Evolutionary conservation across 2,888 invertebrate genomes (phyloP).

Genomic region (Drosophila yooni): DNA sequence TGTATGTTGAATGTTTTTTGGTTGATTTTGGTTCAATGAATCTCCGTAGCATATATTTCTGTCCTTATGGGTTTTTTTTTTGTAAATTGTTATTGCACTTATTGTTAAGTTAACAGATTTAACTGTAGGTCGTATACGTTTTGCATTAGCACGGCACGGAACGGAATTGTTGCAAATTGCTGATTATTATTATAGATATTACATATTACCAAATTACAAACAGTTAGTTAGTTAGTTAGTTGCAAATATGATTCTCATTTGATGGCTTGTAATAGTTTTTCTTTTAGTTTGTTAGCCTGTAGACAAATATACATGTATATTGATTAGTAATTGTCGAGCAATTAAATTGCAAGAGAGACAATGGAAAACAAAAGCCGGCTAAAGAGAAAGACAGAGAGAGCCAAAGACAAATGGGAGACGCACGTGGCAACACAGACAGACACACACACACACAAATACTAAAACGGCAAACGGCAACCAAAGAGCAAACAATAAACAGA

Average conservation of each 20-base stretch:
- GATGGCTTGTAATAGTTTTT: slow-evolving; percentile 2
- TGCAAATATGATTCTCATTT: slow-evolving; percentile 4
- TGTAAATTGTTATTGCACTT: slow-evolving; percentile 54
- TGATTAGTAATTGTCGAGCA: slow-evolving; percentile 60
- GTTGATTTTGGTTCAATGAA: background rate
- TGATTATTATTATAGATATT: slow-evolving; percentile 25
- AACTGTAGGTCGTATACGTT: slow-evolving; percentile 70
- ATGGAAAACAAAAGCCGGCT: slow-evolving; percentile 39
- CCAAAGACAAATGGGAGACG: slow-evolving; percentile 43
- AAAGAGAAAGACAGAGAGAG: slow-evolving; percentile 16
- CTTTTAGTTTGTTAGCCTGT: slow-evolving; percentile 37
- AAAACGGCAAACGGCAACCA: slow-evolving; percentile 51
- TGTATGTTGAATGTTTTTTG: background rate
- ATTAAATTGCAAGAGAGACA: slow-evolving; percentile 46
- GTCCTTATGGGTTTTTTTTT: slow-evolving; percentile 7
- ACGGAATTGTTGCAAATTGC: slow-evolving; percentile 69
- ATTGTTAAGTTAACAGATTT: slow-evolving; percentile 36
- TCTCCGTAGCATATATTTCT: background rate
- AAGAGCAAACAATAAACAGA: slow-evolving; percentile 55
- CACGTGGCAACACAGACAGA: slow-evolving; percentile 59
- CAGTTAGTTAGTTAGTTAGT: slow-evolving; percentile 27
- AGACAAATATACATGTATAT: slow-evolving; percentile 42
- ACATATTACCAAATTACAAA: slow-evolving; percentile 5
- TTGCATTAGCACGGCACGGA: slow-evolving; percentile 73
- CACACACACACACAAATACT: slow-evolving; percentile 33